These are phyloP conservation scores for Brenthis ino DNA, from an alignment of 2,888 invertebrate genomes.

Conservation along the genomic window DNA sequence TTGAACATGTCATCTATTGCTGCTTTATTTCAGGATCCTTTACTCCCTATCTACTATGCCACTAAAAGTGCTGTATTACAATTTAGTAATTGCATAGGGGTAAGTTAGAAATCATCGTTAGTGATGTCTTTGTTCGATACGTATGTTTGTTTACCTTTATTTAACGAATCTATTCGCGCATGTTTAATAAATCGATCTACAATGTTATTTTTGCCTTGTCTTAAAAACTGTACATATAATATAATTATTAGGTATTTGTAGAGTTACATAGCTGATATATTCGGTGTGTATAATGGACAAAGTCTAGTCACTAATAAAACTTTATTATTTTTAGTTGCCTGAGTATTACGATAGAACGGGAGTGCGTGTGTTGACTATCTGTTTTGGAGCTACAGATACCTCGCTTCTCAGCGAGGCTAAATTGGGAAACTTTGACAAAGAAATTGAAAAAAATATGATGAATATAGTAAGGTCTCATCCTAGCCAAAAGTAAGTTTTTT, in stretches of 20 bases:
- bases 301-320: too few species aligned
- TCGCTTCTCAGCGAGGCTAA: slow-evolving; percentile 44
- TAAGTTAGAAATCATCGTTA: slow-evolving; percentile 37
- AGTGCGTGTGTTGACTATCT: slow-evolving; percentile 52
- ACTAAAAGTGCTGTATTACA: slow-evolving; percentile 48
- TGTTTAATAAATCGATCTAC: too few species aligned
- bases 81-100: slow-evolving; percentile 49
- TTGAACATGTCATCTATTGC: slow-evolving; percentile 48
- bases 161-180: too few species aligned
- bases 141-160: too few species aligned
- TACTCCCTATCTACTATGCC: slow-evolving; percentile 45
- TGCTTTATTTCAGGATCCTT: slow-evolving; percentile 38
- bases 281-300: too few species aligned
- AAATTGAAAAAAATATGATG: slow-evolving; percentile 26
- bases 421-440: slow-evolving; percentile 43
- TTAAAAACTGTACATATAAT: too few species aligned
- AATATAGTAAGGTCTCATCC: slow-evolving; percentile 29
- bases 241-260: too few species aligned
- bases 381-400: slow-evolving; percentile 52
- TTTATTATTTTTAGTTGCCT: slow-evolving; percentile 42
- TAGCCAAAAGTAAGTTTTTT: slow-evolving; percentile 42
- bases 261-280: too few species aligned
- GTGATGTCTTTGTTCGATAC: too few species aligned
- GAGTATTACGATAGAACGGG: slow-evolving; percentile 48
- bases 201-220: too few species aligned